Evolutionary conservation across 2,797 vertebrate species (phyloP).

Genomic region (Chlorospingus flavigularis): DNA sequence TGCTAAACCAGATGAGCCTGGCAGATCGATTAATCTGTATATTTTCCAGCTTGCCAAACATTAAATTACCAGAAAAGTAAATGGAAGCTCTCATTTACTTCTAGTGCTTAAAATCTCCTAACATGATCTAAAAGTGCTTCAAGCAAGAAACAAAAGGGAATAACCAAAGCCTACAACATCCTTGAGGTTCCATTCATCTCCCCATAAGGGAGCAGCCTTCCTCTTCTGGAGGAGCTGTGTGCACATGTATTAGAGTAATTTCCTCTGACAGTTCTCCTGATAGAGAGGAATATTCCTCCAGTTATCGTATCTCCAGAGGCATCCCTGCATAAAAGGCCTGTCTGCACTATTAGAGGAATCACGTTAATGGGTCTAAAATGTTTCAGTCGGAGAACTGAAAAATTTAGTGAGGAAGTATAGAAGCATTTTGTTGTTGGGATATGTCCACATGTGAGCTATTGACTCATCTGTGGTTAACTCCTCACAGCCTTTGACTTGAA

Average conservation of each 20-base stretch:
- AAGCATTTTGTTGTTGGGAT: not conserved
- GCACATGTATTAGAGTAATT: slow-evolving; percentile 31
- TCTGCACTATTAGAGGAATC: slow-evolving; percentile 43
- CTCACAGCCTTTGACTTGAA: slow-evolving; percentile 16
- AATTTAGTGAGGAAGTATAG: not conserved
- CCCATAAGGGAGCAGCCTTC: not conserved
- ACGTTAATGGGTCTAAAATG: slow-evolving; percentile 32
- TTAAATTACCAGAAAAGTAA: slow-evolving; percentile 63
- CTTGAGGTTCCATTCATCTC: slow-evolving; percentile 32
- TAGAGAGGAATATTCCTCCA: slow-evolving; percentile 5
- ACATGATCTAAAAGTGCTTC: slow-evolving; percentile 44
- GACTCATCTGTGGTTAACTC: slow-evolving; percentile 19
- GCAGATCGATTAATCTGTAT: slow-evolving; percentile 59
- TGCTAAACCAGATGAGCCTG: slow-evolving; percentile 28
- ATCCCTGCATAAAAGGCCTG: slow-evolving; percentile 24
- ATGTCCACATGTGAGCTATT: not conserved
- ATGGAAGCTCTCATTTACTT: slow-evolving; percentile 59
- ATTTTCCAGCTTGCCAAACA: slow-evolving; percentile 65
- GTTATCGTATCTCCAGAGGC: slow-evolving; percentile 4
- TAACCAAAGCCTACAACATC: slow-evolving; percentile 12
- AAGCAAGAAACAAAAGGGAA: slow-evolving; percentile 45
- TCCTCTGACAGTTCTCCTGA: slow-evolving; percentile 34
- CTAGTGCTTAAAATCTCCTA: slow-evolving; percentile 23
- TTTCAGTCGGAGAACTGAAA: slow-evolving; percentile 30
- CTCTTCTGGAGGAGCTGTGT: slow-evolving; percentile 10